phyloP scores from a whole-genome alignment of 2,113 vertebrate species.

The Rousettus leschenaultii region DNA sequence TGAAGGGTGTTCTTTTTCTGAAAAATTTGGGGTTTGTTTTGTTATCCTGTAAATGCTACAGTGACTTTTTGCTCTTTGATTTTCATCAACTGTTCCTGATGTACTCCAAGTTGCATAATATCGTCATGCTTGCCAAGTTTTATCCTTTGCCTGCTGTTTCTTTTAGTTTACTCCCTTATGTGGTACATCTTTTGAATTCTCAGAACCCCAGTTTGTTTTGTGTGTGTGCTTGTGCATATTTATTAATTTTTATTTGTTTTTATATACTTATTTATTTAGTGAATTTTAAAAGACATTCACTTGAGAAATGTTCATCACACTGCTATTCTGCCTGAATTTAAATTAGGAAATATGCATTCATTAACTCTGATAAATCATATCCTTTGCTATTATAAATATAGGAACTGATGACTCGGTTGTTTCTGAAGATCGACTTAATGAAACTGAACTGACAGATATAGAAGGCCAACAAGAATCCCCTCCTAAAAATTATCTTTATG shows the following conservation, averaged over 20 bases:
- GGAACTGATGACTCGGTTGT: conserved; percentile 85
- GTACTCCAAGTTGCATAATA: background rate
- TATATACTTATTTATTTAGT: background rate
- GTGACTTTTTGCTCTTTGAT: background rate
- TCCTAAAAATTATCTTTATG: conserved; percentile 82
- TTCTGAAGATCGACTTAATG: conserved; percentile 89
- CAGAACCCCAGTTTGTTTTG: background rate
- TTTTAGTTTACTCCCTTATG: background rate
- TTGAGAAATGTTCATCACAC: background rate
- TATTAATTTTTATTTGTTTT: background rate
- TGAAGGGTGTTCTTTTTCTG: background rate
- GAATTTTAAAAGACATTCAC: background rate
- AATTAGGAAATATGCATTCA: background rate
- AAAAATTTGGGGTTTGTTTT: background rate
- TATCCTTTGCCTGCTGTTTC: background rate
- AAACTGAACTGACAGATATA: conserved; percentile 90
- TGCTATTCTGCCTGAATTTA: background rate
- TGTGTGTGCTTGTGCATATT: background rate
- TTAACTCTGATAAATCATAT: background rate
- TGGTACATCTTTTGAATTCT: background rate
- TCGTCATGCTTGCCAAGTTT: background rate
- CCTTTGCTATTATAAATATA: conserved; percentile 64
- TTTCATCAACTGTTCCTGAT: background rate
- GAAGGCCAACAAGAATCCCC: conserved; percentile 88
- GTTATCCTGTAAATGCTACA: background rate